Percentiles rank a stretch among this genome's conserved stretches.
These are phyloP conservation scores for Cyprinodon diabolis DNA, from an alignment of 2,797 vertebrate species.

Conservation along the genomic window DNA sequence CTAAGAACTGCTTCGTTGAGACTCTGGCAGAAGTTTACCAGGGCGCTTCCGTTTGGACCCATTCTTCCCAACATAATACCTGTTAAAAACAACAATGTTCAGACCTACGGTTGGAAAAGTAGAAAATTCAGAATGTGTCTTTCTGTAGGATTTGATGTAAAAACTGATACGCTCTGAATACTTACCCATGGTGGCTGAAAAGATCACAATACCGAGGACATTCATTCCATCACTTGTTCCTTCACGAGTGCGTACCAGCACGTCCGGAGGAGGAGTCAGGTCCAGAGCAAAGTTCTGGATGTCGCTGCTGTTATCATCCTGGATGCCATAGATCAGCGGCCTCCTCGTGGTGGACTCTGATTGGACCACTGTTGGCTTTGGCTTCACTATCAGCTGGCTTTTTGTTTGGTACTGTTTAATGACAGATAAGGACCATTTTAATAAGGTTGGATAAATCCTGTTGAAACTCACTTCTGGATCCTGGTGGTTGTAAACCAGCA, in stretches of 20 bases:
- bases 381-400: slow-evolving; percentile 84
- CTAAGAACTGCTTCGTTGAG: slow-evolving; percentile 95
- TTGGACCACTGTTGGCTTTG: slow-evolving; percentile 71
- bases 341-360: slow-evolving; percentile 80
- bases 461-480: neutral
- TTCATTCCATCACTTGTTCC: slow-evolving; percentile 96
- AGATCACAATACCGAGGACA: slow-evolving; percentile 95
- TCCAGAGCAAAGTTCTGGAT: slow-evolving; percentile 94
- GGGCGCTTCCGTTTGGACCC: slow-evolving; percentile 90
- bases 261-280: slow-evolving; percentile 91
- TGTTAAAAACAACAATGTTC: slow-evolving; percentile 58
- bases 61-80: slow-evolving; percentile 97
- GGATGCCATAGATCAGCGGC: slow-evolving; percentile 89
- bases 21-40: slow-evolving; percentile 97
- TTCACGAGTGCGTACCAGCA: slow-evolving; percentile 88
- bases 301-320: slow-evolving; percentile 89
- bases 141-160: neutral
- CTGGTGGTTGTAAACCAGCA: neutral
- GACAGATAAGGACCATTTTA: slow-evolving; percentile 16
- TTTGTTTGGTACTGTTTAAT: slow-evolving; percentile 91
- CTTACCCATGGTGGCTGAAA: slow-evolving; percentile 96
- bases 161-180: no score
- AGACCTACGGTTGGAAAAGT: neutral
- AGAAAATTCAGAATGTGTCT: neutral
- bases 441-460: neutral